Conservation (phyloP, 1,140 invertebrate genomes). For the Aphaenogaster ashmeadi region DNA sequence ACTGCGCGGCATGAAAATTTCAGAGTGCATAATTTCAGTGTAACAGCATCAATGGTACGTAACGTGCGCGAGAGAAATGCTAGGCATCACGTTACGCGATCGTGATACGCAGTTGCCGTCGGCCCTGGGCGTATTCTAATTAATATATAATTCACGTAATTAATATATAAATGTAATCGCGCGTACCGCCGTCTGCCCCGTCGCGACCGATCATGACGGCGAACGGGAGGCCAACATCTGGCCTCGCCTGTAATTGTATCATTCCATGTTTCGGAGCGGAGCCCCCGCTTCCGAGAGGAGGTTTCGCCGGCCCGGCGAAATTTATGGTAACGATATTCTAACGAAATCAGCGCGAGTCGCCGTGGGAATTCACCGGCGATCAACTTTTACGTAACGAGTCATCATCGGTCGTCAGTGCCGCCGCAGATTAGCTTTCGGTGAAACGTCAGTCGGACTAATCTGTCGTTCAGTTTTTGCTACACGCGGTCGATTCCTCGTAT, state of each 20-base stretch:
- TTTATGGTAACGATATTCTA: conserved; percentile 61
- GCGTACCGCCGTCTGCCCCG: not conserved
- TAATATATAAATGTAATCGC: conserved; percentile 31
- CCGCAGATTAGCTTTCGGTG: conserved; percentile 8
- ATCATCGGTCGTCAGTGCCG: not conserved
- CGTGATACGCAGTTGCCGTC: not conserved
- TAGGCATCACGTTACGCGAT: not conserved
- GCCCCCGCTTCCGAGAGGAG: conserved; percentile 21
- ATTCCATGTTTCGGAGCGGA: conserved; percentile 19
- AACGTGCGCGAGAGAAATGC: not conserved
- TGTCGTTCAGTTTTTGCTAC: not conserved
- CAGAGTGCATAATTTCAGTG: conserved; percentile 9
- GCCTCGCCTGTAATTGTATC: conserved; percentile 18
- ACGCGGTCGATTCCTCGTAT: not conserved
- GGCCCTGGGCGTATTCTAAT: conserved; percentile 9
- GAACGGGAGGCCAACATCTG: conserved; percentile 8
- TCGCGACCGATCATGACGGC: conserved; percentile 8
- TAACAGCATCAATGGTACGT: conserved; percentile 9
- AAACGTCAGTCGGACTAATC: not conserved
- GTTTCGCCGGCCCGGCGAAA: conserved; percentile 24
- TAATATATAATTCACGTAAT: conserved; percentile 51
- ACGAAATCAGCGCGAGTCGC: conserved; percentile 31
- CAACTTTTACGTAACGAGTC: conserved; percentile 50
- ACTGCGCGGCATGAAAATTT: conserved; percentile 25
- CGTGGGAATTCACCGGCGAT: conserved; percentile 45